A percentile compares a stretch with the other conserved stretches of the same genome.
These are phyloP conservation scores for Chaetogeoica ovagalla DNA, from an alignment of 2,888 invertebrate species.

Conservation along the genomic window DNA sequence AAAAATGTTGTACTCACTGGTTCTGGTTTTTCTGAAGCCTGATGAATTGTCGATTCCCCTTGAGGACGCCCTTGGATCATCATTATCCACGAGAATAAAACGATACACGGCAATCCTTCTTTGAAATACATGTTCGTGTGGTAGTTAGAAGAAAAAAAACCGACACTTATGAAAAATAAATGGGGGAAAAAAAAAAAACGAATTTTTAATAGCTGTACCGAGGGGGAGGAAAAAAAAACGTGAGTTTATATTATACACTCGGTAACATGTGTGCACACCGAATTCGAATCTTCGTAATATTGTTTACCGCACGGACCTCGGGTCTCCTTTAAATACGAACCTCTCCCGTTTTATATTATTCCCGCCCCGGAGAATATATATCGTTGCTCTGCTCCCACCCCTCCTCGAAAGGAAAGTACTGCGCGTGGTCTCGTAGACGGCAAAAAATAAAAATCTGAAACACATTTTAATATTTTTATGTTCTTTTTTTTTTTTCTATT, in stretches of 20 bases:
- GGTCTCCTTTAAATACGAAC: constrained; percentile 47
- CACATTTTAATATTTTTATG: constrained; percentile 6
- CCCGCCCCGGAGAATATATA: constrained; percentile 9
- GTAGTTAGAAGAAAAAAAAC: background rate
- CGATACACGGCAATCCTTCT: constrained; percentile 11
- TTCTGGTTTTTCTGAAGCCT: constrained; percentile 36
- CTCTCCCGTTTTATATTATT: constrained; percentile 39
- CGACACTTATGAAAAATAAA: background rate
- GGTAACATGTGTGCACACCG: constrained; percentile 9
- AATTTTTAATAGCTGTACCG: background rate
- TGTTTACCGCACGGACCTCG: constrained; percentile 6
- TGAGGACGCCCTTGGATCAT: constrained; percentile 22
- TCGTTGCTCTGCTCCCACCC: constrained; percentile 39
- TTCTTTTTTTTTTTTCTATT: no score
- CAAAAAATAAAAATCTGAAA: constrained; percentile 15
- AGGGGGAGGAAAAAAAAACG: no score
- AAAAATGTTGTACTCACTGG: constrained; percentile 36
- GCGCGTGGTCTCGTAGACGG: background rate
- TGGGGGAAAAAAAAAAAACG: background rate
- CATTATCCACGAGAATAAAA: constrained; percentile 29
- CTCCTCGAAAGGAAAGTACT: constrained; percentile 47
- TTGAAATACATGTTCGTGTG: constrained; percentile 20
- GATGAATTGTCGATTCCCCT: constrained; percentile 6
- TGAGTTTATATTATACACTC: background rate
- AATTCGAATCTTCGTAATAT: constrained; percentile 18